phyloP scores from a whole-genome alignment of 2,888 invertebrate genomes.

The Mimachlamys varia region DNA sequence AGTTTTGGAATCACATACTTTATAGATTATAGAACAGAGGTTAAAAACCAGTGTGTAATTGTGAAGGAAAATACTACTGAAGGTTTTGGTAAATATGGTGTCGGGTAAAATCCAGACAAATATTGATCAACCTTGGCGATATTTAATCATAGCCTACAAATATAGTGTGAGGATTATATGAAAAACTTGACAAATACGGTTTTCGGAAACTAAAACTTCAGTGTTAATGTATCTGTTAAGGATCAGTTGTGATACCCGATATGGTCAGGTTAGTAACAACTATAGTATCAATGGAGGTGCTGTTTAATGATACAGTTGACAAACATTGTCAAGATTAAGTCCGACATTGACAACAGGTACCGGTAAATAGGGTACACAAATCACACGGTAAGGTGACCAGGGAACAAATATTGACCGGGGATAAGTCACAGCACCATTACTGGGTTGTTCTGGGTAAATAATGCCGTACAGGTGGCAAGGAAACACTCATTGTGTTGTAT shows the following conservation, averaged over 20 bases:
- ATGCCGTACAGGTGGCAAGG: background rate
- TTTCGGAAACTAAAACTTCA: background rate
- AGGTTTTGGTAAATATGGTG: conserved; percentile 14
- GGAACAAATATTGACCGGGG: background rate
- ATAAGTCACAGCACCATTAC: conserved; percentile 11
- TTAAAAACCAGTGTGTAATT: background rate
- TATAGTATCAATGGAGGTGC: background rate
- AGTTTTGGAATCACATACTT: background rate
- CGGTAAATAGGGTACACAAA: background rate
- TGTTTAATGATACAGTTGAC: background rate
- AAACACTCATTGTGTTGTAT: background rate
- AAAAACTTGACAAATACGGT: background rate
- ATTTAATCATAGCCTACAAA: background rate
- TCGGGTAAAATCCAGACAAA: background rate
- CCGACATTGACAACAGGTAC: background rate
- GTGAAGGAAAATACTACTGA: background rate
- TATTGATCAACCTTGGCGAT: background rate
- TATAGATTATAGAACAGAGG: background rate
- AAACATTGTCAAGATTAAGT: conserved; percentile 23
- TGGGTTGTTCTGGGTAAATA: background rate
- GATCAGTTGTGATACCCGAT: background rate
- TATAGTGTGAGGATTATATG: background rate
- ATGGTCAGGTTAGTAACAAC: background rate
- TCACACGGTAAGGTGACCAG: background rate
- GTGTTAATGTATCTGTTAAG: background rate